A percentile compares a stretch with the other conserved stretches of the same genome.
These are phyloP conservation scores for Pholis gunnellus DNA, from an alignment of 2,113 vertebrate species.

Conservation along the genomic window DNA sequence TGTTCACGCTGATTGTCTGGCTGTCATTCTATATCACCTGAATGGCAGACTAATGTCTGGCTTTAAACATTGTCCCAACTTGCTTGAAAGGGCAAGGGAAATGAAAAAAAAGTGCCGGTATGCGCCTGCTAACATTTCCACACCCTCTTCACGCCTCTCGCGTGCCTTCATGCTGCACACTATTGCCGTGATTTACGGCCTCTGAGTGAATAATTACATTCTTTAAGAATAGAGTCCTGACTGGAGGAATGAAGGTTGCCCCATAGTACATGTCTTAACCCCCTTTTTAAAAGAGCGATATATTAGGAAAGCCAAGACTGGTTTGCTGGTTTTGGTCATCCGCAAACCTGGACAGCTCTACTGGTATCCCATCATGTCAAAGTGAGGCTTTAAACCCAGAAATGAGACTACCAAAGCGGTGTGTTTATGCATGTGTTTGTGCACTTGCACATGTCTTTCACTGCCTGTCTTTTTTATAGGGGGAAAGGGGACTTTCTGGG, in stretches of 20 bases:
- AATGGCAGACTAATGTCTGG: slow-evolving; percentile 72
- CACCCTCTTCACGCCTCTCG: slow-evolving; percentile 37
- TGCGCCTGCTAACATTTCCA: slow-evolving; percentile 52
- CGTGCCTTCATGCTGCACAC: slow-evolving; percentile 51
- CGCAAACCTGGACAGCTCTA: background rate
- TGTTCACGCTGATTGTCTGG: slow-evolving; percentile 72
- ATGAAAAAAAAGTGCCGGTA: slow-evolving; percentile 48
- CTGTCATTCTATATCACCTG: slow-evolving; percentile 73
- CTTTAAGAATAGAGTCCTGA: slow-evolving; percentile 52
- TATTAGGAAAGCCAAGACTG: background rate
- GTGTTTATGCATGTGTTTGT: background rate
- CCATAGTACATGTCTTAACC: background rate
- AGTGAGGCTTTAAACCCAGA: background rate
- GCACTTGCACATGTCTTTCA: slow-evolving; percentile 7
- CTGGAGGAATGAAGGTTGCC: slow-evolving; percentile 28
- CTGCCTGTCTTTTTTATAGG: slow-evolving; percentile 78
- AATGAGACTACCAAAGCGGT: background rate
- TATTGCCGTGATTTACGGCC: slow-evolving; percentile 57
- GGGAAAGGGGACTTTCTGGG: slow-evolving; percentile 90
- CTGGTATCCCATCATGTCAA: background rate
- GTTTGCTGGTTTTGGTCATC: background rate
- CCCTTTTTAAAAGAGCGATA: background rate
- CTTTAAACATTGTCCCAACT: slow-evolving; percentile 65
- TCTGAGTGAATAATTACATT: slow-evolving; percentile 43
- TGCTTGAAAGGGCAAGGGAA: slow-evolving; percentile 65